Evolutionary conservation across 2,888 invertebrate genomes (phyloP).

Genomic region (Idaea biselata): DNA sequence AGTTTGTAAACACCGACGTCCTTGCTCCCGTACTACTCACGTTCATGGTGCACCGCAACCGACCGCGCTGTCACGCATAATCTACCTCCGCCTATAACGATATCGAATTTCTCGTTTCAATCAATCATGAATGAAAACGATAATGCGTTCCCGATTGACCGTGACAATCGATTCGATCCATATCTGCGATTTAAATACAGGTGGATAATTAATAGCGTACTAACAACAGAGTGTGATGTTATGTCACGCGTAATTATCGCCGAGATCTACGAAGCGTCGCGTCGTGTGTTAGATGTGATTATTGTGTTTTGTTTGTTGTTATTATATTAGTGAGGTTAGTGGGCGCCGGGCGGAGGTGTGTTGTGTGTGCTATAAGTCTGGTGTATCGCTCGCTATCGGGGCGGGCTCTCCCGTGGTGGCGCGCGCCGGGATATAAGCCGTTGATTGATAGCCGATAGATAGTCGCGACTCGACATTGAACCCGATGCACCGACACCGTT

Average conservation of each 20-base stretch:
- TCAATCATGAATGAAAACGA: constrained; percentile 62
- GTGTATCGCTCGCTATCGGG: constrained; percentile 17
- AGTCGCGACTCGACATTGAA: constrained; percentile 73
- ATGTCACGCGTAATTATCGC: constrained; percentile 40
- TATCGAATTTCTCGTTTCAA: constrained; percentile 55
- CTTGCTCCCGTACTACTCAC: constrained; percentile 63
- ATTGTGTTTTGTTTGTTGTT: constrained; percentile 19
- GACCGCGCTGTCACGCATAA: constrained; percentile 55
- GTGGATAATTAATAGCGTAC: constrained; percentile 46
- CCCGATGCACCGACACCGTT: constrained; percentile 45
- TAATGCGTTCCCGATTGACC: constrained; percentile 54
- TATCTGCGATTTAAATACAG: constrained; percentile 48
- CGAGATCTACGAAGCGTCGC: constrained; percentile 25
- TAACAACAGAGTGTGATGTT: constrained; percentile 48
- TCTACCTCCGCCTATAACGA: constrained; percentile 43
- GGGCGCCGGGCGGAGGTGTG: constrained; percentile 2
- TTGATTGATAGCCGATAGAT: constrained; percentile 79
- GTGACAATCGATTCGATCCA: constrained; percentile 55
- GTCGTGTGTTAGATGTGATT: constrained; percentile 7
- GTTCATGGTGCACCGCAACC: constrained; percentile 44
- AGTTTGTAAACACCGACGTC: constrained; percentile 77
- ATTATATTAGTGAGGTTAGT: constrained; percentile 8
- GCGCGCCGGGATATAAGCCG: constrained; percentile 31
- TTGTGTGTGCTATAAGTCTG: background rate
- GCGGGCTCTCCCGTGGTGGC: constrained; percentile 24